Base-by-base conservation (phyloP, 2,888 invertebrate species). In the Matsumyia berberina region DNA sequence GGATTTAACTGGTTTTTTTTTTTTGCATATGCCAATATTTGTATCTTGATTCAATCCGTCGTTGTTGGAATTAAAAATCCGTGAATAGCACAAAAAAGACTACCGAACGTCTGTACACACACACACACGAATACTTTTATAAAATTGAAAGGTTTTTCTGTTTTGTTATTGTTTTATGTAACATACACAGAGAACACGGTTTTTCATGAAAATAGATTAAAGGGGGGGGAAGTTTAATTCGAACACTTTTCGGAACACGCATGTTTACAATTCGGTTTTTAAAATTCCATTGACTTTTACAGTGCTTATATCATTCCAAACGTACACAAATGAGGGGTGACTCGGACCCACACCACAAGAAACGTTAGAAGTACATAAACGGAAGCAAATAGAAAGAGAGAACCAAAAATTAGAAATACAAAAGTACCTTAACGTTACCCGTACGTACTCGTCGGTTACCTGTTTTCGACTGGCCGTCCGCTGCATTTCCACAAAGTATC, bases 381-480 rank as follows among this genome's bases (percentile, higher is more conserved):
- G 37, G 24, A 60, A 67, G 49, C 51, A 73, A 55, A 46, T 44
- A 44, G 33, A 73, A 11, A 72, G 49, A 51, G 19, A 9, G 35
- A 9, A 31, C 24, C 35, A 80, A 39, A 64, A 70, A 33, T 49
- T 62, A 73, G 58, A 60, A 73, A 53, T 44, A 53, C 33, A 62
- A 69, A 74, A 44, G 79, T 79, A 83, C 83, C 83, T 83, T 69
- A 64, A 62, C 73, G 67, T 74, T 79, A 83, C 80, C 80, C 85
- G 85, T 80, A 80, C 85, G 85, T 80, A 80, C 85, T 79, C 80
- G 85, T 80, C 80, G 80, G 85, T 80, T 85, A 85, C 85, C 80
- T 80, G 85, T 80, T 76, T 85, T 85, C 85, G 74, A 85, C 85
- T 85, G 85, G 39, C 74, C 74, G 66, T 55, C 55, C 66, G 72